Evolutionary conservation across 1,140 invertebrate species (phyloP).

Genomic region (Megalonaias nervosa): DNA sequence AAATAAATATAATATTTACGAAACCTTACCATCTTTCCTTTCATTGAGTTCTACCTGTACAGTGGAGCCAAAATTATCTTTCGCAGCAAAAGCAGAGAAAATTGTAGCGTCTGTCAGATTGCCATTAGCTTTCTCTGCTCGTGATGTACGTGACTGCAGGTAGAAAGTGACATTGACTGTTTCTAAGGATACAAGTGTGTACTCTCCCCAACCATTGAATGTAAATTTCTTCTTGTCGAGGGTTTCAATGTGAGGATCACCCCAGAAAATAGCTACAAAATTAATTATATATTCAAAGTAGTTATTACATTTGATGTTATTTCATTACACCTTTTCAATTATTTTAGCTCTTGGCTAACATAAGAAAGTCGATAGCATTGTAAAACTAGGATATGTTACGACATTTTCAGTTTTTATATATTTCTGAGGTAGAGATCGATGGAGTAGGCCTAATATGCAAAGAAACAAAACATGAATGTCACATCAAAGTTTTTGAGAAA

Average conservation of each 20-base stretch:
- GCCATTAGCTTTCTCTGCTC: slow-evolving; percentile 13
- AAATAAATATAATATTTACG: background rate
- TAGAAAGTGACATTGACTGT: slow-evolving; percentile 4
- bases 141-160: slow-evolving; percentile 21
- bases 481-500: no score
- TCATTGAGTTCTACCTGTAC: slow-evolving; percentile 8
- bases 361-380: no score
- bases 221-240: slow-evolving; percentile 92
- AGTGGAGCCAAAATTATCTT: slow-evolving; percentile 7
- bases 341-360: no score
- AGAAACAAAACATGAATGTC: no score
- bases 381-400: no score
- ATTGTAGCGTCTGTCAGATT: slow-evolving; percentile 17
- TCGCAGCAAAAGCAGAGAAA: slow-evolving; percentile 26
- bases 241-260: slow-evolving; percentile 94
- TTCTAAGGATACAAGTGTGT: slow-evolving; percentile 77
- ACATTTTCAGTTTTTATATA: no score
- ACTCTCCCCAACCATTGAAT: slow-evolving; percentile 97
- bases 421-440: no score
- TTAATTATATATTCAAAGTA: no score
- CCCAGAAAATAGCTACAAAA: slow-evolving; percentile 64
- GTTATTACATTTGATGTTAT: no score
- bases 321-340: no score
- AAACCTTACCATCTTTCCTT: slow-evolving; percentile 1
- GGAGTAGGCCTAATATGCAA: no score